These are phyloP conservation scores for Galbula dea DNA, from an alignment of 2,113 vertebrate genomes.

Conservation along the genomic window DNA sequence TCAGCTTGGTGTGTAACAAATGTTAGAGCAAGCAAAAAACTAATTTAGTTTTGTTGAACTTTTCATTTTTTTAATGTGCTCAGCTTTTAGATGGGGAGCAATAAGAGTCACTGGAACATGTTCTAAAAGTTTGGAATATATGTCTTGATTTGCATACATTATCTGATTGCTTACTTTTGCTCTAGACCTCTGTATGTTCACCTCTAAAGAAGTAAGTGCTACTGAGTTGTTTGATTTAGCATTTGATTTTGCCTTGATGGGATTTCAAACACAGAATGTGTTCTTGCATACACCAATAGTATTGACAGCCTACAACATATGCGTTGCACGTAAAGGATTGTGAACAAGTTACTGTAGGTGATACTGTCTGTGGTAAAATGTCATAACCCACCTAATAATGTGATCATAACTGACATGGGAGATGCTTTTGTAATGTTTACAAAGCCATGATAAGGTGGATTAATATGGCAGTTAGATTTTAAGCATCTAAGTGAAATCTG, in stretches of 20 bases:
- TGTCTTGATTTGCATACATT: not conserved
- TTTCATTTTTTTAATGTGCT: not conserved
- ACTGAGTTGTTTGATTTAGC: not conserved
- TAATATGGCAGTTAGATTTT: constrained; percentile 11
- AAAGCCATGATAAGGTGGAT: not conserved
- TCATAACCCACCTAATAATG: not conserved
- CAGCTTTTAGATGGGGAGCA: not conserved
- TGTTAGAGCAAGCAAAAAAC: not conserved
- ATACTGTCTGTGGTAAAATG: not conserved
- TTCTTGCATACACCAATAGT: not conserved
- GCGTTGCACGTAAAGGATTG: not conserved
- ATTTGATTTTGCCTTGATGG: not conserved
- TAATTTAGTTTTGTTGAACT: not conserved
- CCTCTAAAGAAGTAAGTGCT: not conserved
- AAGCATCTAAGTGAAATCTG: not conserved
- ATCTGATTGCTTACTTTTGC: not conserved
- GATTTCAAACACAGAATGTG: not conserved
- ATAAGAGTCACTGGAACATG: not conserved
- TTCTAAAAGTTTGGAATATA: not conserved
- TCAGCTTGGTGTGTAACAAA: not conserved
- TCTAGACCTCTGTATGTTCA: not conserved
- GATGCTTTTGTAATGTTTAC: constrained; percentile 14
- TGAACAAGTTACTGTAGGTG: not conserved
- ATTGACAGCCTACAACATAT: not conserved
- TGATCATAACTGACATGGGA: not conserved